phyloP scores from a whole-genome alignment of 1,140 invertebrate species.

The Radopholus similis region DNA sequence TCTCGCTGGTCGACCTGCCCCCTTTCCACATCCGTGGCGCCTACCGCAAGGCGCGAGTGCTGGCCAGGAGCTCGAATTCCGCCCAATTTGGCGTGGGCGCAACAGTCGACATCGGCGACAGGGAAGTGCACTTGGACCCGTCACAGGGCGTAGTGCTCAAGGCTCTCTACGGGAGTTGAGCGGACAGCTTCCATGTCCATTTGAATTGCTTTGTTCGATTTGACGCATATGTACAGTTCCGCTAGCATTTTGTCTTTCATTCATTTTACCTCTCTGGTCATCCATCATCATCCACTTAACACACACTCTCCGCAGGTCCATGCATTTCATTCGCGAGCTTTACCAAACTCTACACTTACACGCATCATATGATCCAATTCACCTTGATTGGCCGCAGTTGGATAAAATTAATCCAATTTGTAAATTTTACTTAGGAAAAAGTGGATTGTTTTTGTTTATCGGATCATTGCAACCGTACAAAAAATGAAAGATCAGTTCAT shows the following conservation, averaged over 20 bases:
- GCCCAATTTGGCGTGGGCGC: slow-evolving; percentile 14
- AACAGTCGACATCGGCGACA: slow-evolving; percentile 20
- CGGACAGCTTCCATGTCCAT: background rate
- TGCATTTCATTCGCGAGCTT: background rate
- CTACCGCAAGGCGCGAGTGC: slow-evolving; percentile 4
- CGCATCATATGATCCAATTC: too few relatives aligned
- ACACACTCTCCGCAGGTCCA: background rate
- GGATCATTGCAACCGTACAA: too few relatives aligned
- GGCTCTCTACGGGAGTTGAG: background rate
- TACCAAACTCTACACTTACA: too few relatives aligned
- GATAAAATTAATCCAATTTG: too few relatives aligned
- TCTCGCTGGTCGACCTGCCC: slow-evolving; percentile 33
- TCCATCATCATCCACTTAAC: background rate
- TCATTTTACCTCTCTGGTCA: background rate
- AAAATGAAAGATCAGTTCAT: too few relatives aligned
- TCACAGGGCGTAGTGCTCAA: slow-evolving; percentile 35
- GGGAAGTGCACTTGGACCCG: slow-evolving; percentile 22
- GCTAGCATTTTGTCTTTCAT: background rate
- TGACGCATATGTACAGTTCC: background rate
- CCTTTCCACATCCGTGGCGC: slow-evolving; percentile 14
- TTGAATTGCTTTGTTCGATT: background rate
- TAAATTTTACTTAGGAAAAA: too few relatives aligned
- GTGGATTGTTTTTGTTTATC: too few relatives aligned
- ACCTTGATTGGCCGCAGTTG: too few relatives aligned
- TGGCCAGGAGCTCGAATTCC: slow-evolving; percentile 23